phyloP scores from a whole-genome alignment of 2,113 vertebrate genomes.

The Prinia subflava region DNA sequence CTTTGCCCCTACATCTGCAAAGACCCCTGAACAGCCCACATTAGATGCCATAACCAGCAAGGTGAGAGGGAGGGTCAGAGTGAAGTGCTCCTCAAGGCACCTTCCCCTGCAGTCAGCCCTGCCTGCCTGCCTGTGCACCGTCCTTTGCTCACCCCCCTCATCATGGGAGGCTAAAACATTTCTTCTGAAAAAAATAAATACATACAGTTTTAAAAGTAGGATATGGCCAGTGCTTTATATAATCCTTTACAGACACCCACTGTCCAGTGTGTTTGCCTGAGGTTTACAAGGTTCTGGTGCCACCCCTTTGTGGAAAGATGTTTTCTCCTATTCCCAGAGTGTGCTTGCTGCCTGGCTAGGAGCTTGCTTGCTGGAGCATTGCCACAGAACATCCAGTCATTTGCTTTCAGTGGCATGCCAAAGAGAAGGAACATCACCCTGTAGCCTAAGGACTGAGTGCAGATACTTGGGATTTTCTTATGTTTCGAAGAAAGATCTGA shows the following conservation, averaged over 20 bases:
- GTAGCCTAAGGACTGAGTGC: not conserved
- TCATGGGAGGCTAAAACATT: not conserved
- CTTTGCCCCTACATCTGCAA: not conserved
- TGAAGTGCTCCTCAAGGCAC: not conserved
- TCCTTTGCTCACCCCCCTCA: rapidly evolving
- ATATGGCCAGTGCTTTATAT: not conserved
- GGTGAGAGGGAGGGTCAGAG: not conserved
- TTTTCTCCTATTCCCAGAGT: not conserved
- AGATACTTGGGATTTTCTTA: not conserved
- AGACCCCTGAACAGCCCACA: not conserved
- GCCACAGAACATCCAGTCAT: not conserved
- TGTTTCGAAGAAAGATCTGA: not conserved
- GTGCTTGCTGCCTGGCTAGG: not conserved
- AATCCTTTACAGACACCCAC: not conserved
- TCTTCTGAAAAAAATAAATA: not conserved
- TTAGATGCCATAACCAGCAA: not conserved
- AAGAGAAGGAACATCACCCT: not conserved
- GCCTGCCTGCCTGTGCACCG: not conserved
- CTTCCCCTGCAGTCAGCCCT: not conserved
- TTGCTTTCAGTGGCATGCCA: not conserved
- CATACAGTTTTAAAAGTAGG: not conserved
- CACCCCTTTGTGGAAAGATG: not conserved
- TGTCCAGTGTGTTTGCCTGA: not conserved
- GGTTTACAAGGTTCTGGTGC: not conserved
- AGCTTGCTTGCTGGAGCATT: not conserved